Evolutionary conservation across 35 echinoderm and acorn worm species (phyloP).

Genomic region (Hemicentrotus pulcherrimus): DNA sequence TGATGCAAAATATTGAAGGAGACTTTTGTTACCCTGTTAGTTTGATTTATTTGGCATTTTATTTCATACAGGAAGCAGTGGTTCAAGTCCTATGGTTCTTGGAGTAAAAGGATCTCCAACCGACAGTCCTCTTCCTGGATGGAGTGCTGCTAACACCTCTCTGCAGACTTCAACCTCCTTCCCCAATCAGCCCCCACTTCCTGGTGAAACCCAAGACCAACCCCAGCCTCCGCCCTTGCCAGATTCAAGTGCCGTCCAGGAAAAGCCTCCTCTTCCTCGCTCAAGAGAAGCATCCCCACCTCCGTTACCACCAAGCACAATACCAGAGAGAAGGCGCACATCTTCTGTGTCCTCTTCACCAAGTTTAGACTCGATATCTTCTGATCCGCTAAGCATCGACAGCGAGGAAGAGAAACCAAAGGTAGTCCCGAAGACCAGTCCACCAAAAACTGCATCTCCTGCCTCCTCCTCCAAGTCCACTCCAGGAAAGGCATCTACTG

Average conservation of each 20-base stretch:
- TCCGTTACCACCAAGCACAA: constrained; percentile 51
- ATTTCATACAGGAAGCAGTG: neutral
- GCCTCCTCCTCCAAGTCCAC: neutral
- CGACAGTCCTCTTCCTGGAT: neutral
- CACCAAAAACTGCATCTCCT: neutral
- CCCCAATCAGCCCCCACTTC: constrained; percentile 51
- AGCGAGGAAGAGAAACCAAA: constrained; percentile 38
- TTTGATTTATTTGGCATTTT: neutral
- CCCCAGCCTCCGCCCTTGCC: constrained; percentile 72
- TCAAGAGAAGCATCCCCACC: constrained; percentile 56
- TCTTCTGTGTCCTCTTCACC: constrained; percentile 32
- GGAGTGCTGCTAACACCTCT: neutral
- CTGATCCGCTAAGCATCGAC: neutral
- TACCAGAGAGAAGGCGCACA: constrained; percentile 11
- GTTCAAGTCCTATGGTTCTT: constrained; percentile 7
- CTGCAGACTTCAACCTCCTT: neutral
- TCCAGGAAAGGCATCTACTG: constrained; percentile 17
- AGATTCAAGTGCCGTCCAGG: constrained; percentile 54
- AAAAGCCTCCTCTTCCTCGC: constrained; percentile 63
- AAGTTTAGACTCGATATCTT: constrained; percentile 31
- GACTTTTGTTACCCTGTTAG: neutral
- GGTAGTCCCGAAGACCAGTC: neutral
- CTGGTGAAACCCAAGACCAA: constrained; percentile 52
- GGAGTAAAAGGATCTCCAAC: constrained; percentile 5
- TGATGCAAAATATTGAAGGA: no score